Percentiles rank a stretch among this genome's conserved stretches.
These are phyloP conservation scores for Egretta garzetta DNA, from an alignment of 2,113 vertebrate species.

Conservation along the genomic window DNA sequence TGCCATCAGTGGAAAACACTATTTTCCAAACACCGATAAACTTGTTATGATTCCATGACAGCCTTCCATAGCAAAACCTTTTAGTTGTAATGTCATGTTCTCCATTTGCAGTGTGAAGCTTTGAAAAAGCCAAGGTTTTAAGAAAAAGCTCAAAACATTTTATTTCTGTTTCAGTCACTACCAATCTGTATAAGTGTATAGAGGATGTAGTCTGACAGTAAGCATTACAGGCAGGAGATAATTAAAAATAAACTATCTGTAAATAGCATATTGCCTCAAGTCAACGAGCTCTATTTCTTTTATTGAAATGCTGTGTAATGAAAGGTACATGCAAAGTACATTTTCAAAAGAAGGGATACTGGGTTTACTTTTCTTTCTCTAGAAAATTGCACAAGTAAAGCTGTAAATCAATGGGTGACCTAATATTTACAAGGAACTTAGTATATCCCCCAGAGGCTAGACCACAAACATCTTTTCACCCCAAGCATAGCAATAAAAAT, in stretches of 20 bases:
- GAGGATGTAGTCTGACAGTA: background rate
- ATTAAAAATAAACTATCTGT: constrained; percentile 39
- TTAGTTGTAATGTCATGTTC: background rate
- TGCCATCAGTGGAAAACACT: background rate
- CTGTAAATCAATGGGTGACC: background rate
- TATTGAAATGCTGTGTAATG: constrained; percentile 10
- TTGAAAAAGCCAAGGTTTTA: background rate
- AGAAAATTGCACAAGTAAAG: background rate
- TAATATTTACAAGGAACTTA: background rate
- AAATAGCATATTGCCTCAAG: constrained; percentile 28
- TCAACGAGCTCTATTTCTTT: background rate
- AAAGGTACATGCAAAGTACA: constrained; percentile 15
- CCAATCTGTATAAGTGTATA: background rate
- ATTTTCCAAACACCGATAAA: background rate
- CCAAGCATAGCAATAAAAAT: background rate
- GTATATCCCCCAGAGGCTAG: background rate
- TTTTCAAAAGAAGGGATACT: background rate
- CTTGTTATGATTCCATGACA: constrained; percentile 9
- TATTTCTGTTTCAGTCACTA: constrained; percentile 7
- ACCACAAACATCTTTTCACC: background rate
- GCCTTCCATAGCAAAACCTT: constrained; percentile 17
- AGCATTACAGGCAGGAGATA: constrained; percentile 11
- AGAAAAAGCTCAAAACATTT: background rate
- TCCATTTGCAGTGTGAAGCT: background rate
- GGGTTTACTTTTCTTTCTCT: background rate